Conservation (phyloP, 2,113 vertebrate species). For the Eptesicus fuscus region DNA sequence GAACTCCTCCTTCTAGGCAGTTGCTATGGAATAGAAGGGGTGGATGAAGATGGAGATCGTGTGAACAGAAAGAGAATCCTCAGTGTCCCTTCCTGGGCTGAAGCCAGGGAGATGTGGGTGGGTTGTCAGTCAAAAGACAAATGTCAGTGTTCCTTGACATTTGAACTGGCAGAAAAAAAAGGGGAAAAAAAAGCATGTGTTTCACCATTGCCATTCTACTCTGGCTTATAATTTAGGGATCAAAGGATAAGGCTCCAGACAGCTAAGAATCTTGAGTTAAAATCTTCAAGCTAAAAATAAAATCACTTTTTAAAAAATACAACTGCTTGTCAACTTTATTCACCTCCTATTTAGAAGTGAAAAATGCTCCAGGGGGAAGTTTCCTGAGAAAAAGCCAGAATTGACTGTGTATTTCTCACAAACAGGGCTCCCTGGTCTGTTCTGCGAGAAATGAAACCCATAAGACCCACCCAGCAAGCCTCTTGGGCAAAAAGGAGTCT, state of each 20-base stretch:
- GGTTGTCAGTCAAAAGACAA: not conserved
- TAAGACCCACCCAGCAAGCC: constrained; percentile 76
- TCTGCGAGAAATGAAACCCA: constrained; percentile 78
- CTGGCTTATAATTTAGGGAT: constrained; percentile 25
- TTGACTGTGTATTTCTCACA: constrained; percentile 73
- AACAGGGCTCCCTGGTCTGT: constrained; percentile 72
- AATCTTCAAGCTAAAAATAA: constrained; percentile 22
- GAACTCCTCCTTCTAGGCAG: not conserved
- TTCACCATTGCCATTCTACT: constrained; percentile 14
- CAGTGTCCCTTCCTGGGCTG: not conserved
- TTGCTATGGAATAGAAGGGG: not conserved
- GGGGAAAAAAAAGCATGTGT: not conserved
- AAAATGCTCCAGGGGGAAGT: constrained; percentile 69
- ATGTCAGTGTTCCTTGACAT: constrained; percentile 16
- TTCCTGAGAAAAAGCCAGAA: constrained; percentile 65
- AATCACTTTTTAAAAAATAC: constrained; percentile 50
- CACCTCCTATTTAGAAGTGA: constrained; percentile 73
- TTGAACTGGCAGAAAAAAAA: constrained; percentile 9
- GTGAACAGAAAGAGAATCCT: not conserved
- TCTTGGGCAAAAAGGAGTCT: constrained; percentile 73
- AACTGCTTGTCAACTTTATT: constrained; percentile 76
- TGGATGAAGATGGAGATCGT: not conserved
- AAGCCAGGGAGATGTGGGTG: constrained; percentile 55
- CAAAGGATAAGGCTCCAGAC: constrained; percentile 38
- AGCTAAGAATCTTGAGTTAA: constrained; percentile 7